Percentiles rank a stretch among this genome's conserved stretches.
phyloP scores from a whole-genome alignment of 1,140 invertebrate genomes.

The Colletes latitarsis region DNA sequence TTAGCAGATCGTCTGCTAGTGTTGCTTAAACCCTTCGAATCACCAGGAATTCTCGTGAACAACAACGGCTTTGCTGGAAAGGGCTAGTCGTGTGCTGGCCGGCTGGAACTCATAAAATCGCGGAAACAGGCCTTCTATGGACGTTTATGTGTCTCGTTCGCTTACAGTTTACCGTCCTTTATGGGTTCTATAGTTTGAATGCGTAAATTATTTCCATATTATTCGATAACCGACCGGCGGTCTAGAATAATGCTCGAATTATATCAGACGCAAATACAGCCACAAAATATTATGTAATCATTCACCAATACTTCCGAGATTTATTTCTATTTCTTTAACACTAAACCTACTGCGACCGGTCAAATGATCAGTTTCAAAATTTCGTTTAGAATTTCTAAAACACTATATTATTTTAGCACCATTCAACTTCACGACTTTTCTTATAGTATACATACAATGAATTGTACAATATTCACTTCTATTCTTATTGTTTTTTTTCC shows the following conservation, averaged over 20 bases:
- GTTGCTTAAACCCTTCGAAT: conserved; percentile 43
- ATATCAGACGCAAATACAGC: not conserved
- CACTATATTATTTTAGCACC: too few relatives aligned
- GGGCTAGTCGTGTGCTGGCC: not conserved
- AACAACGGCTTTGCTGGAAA: conserved; percentile 27
- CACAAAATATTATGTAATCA: too few relatives aligned
- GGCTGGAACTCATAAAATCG: conserved; percentile 26
- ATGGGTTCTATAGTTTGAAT: not conserved
- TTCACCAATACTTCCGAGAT: too few relatives aligned
- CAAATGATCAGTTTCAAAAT: too few relatives aligned
- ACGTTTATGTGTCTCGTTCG: conserved; percentile 6
- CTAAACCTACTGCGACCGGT: too few relatives aligned
- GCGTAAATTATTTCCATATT: not conserved
- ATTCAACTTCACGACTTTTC: too few relatives aligned
- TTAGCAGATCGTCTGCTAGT: conserved; percentile 12
- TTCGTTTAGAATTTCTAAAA: too few relatives aligned
- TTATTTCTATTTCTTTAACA: too few relatives aligned
- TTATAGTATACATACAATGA: too few relatives aligned
- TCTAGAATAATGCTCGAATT: not conserved
- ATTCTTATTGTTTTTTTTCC: too few relatives aligned
- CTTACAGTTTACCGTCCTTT: not conserved
- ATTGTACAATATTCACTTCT: too few relatives aligned
- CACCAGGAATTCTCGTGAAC: conserved; percentile 38
- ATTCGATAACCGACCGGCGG: not conserved
- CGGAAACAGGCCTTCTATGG: not conserved